phyloP scores from a whole-genome alignment of 2,888 invertebrate genomes.

The Caenorhabditis uteleia region DNA sequence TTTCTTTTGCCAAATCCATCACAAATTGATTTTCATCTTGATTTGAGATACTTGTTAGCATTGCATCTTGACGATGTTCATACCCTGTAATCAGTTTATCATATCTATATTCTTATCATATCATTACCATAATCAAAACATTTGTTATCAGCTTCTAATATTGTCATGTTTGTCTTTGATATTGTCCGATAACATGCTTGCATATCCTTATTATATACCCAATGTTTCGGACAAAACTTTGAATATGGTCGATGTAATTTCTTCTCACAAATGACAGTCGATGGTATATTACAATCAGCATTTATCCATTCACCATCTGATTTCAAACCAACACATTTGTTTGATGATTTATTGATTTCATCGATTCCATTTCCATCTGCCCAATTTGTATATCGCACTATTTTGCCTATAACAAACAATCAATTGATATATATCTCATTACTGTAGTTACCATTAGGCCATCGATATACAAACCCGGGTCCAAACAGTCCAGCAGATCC shows the following conservation, averaged over 20 bases:
- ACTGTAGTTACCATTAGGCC: constrained; percentile 48
- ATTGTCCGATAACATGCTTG: constrained; percentile 49
- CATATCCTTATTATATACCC: constrained; percentile 49
- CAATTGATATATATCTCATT: constrained; percentile 20
- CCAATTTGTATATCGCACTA: constrained; percentile 55
- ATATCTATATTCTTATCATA: background rate
- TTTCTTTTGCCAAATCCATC: constrained; percentile 42
- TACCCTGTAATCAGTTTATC: constrained; percentile 32
- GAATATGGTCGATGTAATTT: constrained; percentile 41
- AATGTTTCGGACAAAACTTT: constrained; percentile 51
- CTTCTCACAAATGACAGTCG: constrained; percentile 53
- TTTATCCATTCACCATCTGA: constrained; percentile 50
- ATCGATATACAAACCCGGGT: constrained; percentile 59
- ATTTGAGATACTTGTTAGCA: constrained; percentile 49
- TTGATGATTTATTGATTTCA: constrained; percentile 18
- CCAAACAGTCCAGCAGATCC: constrained; percentile 52
- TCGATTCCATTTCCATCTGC: constrained; percentile 38
- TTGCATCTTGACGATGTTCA: constrained; percentile 52
- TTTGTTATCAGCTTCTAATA: constrained; percentile 54
- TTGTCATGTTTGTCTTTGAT: constrained; percentile 47
- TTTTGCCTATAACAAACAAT: constrained; percentile 18
- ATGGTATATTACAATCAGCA: constrained; percentile 37
- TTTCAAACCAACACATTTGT: constrained; percentile 48
- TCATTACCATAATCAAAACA: constrained; percentile 47
- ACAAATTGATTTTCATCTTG: constrained; percentile 55